Evolutionary conservation across 1,140 invertebrate genomes (phyloP).

Genomic region (Phocides pigmalion): DNA sequence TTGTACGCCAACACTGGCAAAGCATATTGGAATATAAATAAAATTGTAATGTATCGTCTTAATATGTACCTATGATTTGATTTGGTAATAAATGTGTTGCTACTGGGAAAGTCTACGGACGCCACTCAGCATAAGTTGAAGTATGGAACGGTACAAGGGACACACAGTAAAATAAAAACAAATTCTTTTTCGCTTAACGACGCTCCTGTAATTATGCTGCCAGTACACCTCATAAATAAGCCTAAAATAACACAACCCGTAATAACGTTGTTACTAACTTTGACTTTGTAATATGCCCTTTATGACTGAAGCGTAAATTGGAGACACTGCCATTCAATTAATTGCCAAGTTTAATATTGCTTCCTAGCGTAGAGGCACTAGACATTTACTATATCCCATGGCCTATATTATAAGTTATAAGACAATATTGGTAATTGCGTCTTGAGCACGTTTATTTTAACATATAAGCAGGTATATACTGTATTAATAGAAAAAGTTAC

Average conservation of each 20-base stretch:
- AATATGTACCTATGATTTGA: too few species aligned
- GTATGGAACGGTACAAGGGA: too few species aligned
- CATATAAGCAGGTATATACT: too few species aligned
- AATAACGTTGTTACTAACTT: background rate
- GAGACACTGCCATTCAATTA: slow-evolving; percentile 24
- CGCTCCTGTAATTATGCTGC: background rate
- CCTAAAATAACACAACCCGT: background rate
- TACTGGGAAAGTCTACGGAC: too few species aligned
- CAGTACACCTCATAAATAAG: background rate
- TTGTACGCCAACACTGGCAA: too few species aligned
- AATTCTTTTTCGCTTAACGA: background rate
- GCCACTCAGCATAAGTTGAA: too few species aligned
- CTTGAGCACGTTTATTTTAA: background rate
- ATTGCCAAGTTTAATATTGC: slow-evolving; percentile 28
- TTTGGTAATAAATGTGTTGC: too few species aligned
- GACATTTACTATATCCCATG: slow-evolving; percentile 7
- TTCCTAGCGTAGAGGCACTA: slow-evolving; percentile 4
- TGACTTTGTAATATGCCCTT: slow-evolving; percentile 11
- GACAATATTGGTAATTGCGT: slow-evolving; percentile 14
- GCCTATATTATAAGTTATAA: background rate
- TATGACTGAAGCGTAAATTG: slow-evolving; percentile 12
- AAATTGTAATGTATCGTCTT: too few species aligned
- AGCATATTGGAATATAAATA: too few species aligned
- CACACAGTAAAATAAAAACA: too few species aligned
- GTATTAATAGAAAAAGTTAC: too few species aligned